A percentile compares a stretch with the other conserved stretches of the same genome.
phyloP scores from a whole-genome alignment of 2,888 invertebrate species.

The Orthosia gracilis region DNA sequence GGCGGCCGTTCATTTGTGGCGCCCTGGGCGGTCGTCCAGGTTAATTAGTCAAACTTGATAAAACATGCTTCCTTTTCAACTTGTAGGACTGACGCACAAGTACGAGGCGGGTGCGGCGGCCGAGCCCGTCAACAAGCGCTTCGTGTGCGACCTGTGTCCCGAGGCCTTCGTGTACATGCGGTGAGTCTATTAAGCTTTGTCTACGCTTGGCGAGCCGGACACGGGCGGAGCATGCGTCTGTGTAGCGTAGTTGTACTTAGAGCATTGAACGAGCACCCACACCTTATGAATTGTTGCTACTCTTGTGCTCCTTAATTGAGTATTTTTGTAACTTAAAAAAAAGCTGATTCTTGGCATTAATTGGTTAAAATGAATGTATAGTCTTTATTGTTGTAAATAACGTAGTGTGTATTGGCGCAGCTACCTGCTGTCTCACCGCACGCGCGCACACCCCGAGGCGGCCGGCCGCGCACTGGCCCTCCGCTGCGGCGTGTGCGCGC shows the following conservation, averaged over 20 bases:
- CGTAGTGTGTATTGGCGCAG: conserved; percentile 57
- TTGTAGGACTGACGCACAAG: conserved; percentile 81
- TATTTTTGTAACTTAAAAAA: not conserved
- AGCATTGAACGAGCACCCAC: not conserved
- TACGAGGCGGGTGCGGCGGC: conserved; percentile 61
- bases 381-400: not conserved
- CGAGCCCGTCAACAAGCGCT: conserved; percentile 77
- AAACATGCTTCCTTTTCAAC: not conserved
- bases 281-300: too few species aligned
- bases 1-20: too few species aligned
- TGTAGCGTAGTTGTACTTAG: not conserved
- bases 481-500: conserved; percentile 85
- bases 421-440: conserved; percentile 84
- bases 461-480: conserved; percentile 81
- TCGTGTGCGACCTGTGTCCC: conserved; percentile 87
- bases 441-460: conserved; percentile 82
- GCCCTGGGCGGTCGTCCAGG: too few species aligned
- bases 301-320: not conserved
- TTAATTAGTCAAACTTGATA: not conserved
- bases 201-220: not conserved
- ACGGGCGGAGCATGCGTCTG: not conserved
- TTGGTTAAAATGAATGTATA: not conserved
- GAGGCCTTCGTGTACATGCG: conserved; percentile 87
- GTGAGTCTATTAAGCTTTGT: conserved; percentile 70
- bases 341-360: not conserved